These are phyloP conservation scores for Bombus turneri DNA, from an alignment of 1,140 invertebrate species.

Conservation along the genomic window DNA sequence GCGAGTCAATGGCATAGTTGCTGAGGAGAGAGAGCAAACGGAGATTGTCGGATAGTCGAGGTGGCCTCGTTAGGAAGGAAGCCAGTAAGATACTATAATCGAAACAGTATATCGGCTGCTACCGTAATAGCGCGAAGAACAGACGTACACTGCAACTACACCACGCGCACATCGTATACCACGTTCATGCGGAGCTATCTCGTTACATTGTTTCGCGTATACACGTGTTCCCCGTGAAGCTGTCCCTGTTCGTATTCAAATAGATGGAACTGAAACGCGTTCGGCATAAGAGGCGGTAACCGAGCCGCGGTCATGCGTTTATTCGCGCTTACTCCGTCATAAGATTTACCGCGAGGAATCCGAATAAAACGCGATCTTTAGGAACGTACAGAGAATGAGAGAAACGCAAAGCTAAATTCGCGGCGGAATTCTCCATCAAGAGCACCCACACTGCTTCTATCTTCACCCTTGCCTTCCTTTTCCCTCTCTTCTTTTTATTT, in stretches of 20 bases:
- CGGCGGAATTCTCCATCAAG: neutral
- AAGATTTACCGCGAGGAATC: neutral
- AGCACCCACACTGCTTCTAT: neutral
- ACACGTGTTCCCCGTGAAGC: constrained; percentile 13
- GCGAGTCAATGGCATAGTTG: constrained; percentile 62
- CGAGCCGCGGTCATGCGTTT: no score
- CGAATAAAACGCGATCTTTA: neutral
- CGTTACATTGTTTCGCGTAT: constrained; percentile 30
- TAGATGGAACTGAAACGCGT: neutral
- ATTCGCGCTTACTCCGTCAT: no score
- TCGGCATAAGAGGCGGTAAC: constrained; percentile 11
- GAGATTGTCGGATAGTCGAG: constrained; percentile 46
- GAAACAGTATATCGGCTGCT: constrained; percentile 26
- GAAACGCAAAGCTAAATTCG: neutral
- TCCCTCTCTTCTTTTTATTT: neutral
- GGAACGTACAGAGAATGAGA: neutral
- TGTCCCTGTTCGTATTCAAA: constrained; percentile 16
- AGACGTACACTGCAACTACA: neutral
- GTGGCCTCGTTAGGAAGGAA: constrained; percentile 53
- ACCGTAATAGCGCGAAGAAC: neutral
- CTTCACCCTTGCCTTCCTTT: no score
- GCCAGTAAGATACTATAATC: constrained; percentile 51
- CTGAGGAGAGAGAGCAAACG: neutral
- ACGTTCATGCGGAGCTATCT: constrained; percentile 5
- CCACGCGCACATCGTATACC: neutral